Evolutionary conservation across 2,113 vertebrate genomes (phyloP).

Genomic region (Syrmaticus mikado): DNA sequence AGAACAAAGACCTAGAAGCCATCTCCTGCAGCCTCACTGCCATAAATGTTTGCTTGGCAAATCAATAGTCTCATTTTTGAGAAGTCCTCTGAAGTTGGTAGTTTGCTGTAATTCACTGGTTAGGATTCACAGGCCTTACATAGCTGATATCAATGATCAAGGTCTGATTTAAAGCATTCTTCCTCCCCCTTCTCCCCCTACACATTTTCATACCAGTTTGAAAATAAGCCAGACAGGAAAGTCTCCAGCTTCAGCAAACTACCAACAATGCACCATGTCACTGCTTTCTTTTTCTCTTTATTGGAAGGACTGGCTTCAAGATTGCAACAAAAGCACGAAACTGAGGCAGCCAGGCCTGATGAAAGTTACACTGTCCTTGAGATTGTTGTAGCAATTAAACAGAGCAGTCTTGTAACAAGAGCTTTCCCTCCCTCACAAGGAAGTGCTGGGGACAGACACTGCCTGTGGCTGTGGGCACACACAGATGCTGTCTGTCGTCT

Average conservation of each 20-base stretch:
- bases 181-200: no score
- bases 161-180: background rate
- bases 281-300: background rate
- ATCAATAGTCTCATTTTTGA: background rate
- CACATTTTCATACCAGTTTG: background rate
- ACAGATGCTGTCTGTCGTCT: background rate
- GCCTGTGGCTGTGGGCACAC: background rate
- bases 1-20: background rate
- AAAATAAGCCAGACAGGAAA: background rate
- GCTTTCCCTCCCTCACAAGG: background rate
- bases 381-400: background rate
- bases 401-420: background rate
- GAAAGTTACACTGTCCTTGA: background rate
- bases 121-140: background rate
- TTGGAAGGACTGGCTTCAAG: background rate
- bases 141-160: background rate
- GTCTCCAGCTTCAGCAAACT: background rate
- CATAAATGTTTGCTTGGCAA: background rate
- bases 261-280: background rate
- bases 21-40: background rate
- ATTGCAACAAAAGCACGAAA: background rate
- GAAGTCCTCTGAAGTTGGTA: background rate
- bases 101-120: background rate
- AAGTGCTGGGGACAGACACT: background rate
- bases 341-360: fast-evolving